Conservation (phyloP, 2,797 vertebrate genomes). For the Mus caroli region DNA sequence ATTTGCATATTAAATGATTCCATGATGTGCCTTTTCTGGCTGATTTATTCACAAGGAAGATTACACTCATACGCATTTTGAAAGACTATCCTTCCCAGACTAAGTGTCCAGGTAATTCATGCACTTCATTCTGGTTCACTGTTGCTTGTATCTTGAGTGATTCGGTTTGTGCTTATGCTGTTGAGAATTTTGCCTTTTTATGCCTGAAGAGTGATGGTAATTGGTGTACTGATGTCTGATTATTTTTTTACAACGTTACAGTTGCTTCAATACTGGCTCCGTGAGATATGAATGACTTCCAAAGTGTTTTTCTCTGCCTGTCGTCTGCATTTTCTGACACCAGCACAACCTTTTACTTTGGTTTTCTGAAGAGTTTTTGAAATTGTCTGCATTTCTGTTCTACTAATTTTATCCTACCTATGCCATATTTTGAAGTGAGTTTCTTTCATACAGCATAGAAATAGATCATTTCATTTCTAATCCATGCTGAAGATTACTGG, state of each 20-base stretch:
- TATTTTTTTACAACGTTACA: neutral
- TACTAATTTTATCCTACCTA: neutral
- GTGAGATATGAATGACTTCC: neutral
- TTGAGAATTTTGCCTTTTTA: neutral
- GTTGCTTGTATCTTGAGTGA: neutral
- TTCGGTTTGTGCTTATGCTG: neutral
- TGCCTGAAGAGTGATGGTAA: neutral
- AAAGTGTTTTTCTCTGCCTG: neutral
- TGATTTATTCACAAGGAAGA: neutral
- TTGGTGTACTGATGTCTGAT: neutral
- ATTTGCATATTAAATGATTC: conserved; percentile 19
- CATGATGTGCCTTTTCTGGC: neutral
- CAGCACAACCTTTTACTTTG: neutral
- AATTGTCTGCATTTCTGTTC: neutral
- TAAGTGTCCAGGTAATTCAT: neutral
- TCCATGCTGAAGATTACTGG: neutral
- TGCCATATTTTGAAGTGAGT: neutral
- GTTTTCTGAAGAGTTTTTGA: neutral
- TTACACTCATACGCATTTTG: neutral
- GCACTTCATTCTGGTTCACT: neutral
- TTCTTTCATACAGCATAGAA: neutral
- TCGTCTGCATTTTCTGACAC: neutral
- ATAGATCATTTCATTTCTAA: neutral
- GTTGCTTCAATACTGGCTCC: neutral
- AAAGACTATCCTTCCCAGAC: neutral